Evolutionary conservation across 2,888 invertebrate genomes (phyloP).

Genomic region (Drosophila imparisetae): DNA sequence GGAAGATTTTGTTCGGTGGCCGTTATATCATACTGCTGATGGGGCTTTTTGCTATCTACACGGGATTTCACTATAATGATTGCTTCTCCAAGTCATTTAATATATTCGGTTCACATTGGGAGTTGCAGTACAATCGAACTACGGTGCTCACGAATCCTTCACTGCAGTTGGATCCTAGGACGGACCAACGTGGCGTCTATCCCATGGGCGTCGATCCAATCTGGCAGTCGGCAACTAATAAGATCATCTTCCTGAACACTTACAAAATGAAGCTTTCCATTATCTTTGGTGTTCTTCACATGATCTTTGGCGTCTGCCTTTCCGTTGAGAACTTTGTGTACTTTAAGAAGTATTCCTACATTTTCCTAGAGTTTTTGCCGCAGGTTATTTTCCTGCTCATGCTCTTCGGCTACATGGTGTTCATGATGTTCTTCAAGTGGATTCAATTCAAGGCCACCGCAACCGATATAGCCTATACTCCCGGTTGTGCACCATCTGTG

Average conservation of each 20-base stretch:
- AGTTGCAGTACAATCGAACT: constrained; percentile 86
- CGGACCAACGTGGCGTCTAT: constrained; percentile 85
- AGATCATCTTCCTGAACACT: constrained; percentile 96
- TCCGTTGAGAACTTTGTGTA: constrained; percentile 91
- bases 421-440: constrained; percentile 97
- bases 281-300: constrained; percentile 95
- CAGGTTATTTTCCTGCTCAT: constrained; percentile 93
- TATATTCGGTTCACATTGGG: constrained; percentile 95
- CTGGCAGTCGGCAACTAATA: constrained; percentile 92
- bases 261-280: constrained; percentile 98
- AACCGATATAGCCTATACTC: constrained; percentile 73
- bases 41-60: constrained; percentile 98
- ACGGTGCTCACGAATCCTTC: constrained; percentile 85
- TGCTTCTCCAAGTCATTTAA: constrained; percentile 97
- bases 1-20: constrained; percentile 98
- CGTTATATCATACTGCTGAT: constrained; percentile 98
- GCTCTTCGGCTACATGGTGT: constrained; percentile 95
- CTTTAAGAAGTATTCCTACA: constrained; percentile 88
- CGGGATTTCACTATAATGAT: constrained; percentile 98
- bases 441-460: constrained; percentile 87
- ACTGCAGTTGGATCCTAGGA: constrained; percentile 88
- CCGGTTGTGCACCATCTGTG: constrained; percentile 89
- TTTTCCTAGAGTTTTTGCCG: constrained; percentile 94
- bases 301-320: constrained; percentile 96
- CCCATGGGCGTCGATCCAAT: constrained; percentile 93